Evolutionary conservation across 2,797 vertebrate genomes (phyloP).

Genomic region (Spondyliosoma cantharus): DNA sequence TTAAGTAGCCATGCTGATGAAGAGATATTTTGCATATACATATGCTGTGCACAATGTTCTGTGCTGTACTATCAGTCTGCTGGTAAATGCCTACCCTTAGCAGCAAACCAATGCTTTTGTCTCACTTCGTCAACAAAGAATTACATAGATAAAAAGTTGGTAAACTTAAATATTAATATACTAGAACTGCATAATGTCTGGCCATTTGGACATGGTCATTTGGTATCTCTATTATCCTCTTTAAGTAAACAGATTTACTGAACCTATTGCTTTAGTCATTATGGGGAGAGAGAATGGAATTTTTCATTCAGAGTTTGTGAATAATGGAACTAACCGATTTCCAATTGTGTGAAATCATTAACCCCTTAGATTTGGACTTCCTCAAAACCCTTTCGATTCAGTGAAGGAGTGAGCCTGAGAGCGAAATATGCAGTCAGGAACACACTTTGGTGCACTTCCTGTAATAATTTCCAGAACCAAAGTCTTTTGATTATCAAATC

Average conservation of each 20-base stretch:
- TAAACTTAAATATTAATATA: not conserved
- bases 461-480: not conserved
- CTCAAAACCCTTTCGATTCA: not conserved
- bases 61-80: not conserved
- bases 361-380: constrained; percentile 14
- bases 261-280: not conserved
- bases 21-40: not conserved
- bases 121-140: not conserved
- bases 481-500: not conserved
- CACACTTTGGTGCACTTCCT: not conserved
- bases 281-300: not conserved
- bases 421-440: not conserved
- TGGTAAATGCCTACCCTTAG: not conserved
- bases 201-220: not conserved
- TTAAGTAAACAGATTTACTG: not conserved
- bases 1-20: not conserved
- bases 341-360: constrained; percentile 18
- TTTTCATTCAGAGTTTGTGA: not conserved
- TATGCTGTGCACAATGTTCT: not conserved
- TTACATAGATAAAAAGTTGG: not conserved
- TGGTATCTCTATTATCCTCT: not conserved
- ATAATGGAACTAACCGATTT: not conserved
- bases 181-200: not conserved
- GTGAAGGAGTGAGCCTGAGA: not conserved
- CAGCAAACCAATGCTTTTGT: not conserved